Percentiles rank a stretch among this genome's conserved stretches.
Evolutionary conservation across 2,888 invertebrate genomes (phyloP).

Genomic region (Priocnemis perturbator): DNA sequence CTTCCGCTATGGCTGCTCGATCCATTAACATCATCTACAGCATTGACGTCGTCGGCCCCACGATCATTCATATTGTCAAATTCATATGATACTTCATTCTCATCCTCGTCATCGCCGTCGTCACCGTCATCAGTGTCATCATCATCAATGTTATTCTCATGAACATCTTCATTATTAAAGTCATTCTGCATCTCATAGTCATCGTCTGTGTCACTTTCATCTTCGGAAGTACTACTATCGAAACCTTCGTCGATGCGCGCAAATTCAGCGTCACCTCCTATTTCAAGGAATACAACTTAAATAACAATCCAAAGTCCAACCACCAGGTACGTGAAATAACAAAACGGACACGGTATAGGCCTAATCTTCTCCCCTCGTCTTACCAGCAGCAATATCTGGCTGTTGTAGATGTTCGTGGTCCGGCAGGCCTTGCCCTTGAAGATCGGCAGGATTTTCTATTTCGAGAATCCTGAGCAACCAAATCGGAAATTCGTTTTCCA

Average conservation of each 20-base stretch:
- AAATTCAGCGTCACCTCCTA: constrained; percentile 31
- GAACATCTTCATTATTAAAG: constrained; percentile 45
- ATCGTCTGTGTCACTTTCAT: constrained; percentile 35
- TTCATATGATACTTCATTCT: constrained; percentile 12
- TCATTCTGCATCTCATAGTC: constrained; percentile 19
- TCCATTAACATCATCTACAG: not conserved
- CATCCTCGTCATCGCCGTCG: constrained; percentile 38
- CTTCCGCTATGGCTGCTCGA: constrained; percentile 23
- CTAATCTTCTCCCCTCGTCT: not conserved
- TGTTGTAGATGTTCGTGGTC: constrained; percentile 20
- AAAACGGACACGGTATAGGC: not conserved
- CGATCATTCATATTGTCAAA: constrained; percentile 16
- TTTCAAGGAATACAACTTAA: constrained; percentile 11
- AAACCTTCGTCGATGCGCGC: constrained; percentile 43
- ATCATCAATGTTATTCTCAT: constrained; percentile 51
- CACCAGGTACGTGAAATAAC: not conserved
- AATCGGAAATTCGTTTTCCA: constrained; percentile 65
- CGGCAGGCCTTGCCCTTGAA: constrained; percentile 29
- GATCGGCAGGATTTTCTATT: constrained; percentile 54
- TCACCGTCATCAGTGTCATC: constrained; percentile 35
- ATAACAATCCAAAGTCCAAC: constrained; percentile 9
- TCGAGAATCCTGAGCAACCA: constrained; percentile 66
- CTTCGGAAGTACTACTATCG: constrained; percentile 53
- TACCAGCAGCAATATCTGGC: constrained; percentile 39
- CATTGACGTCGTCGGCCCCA: constrained; percentile 10